Evolutionary conservation across 2,113 vertebrate species (phyloP).

Genomic region (Hemibates koningsi): DNA sequence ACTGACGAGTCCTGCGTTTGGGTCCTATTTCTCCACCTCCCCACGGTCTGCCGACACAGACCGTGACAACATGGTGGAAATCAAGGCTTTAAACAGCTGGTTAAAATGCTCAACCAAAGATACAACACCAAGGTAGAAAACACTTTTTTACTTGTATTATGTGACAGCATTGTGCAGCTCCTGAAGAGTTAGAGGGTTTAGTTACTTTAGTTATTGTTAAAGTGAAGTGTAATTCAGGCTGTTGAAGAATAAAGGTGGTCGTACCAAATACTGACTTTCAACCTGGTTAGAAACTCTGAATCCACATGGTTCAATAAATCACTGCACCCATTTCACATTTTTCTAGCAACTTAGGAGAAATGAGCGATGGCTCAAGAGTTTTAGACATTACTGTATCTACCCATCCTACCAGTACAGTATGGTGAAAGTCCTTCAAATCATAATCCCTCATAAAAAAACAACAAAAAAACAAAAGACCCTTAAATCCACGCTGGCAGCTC

Average conservation of each 20-base stretch:
- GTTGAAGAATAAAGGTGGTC: background rate
- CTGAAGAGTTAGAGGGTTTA: background rate
- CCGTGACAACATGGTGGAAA: background rate
- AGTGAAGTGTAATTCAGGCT: background rate
- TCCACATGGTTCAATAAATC: background rate
- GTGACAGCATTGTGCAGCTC: background rate
- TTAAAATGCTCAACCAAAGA: background rate
- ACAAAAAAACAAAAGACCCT: slow-evolving; percentile 7
- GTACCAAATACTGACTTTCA: background rate
- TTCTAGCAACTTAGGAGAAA: background rate
- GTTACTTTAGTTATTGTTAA: background rate
- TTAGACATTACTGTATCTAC: background rate
- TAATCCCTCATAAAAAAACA: background rate
- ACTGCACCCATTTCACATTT: background rate
- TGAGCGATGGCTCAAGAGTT: background rate
- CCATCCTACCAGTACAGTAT: background rate
- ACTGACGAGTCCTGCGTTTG: no score
- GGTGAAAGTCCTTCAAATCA: background rate
- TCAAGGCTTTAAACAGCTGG: background rate
- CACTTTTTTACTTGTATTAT: background rate
- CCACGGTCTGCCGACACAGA: no score
- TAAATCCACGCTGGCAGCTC: background rate
- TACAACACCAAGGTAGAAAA: background rate
- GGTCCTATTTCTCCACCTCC: no score
- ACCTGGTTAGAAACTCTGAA: background rate